A percentile compares a stretch with the other conserved stretches of the same genome.
These are phyloP conservation scores for Ceyx melanurus DNA, from an alignment of 2,113 vertebrate genomes.

Conservation along the genomic window DNA sequence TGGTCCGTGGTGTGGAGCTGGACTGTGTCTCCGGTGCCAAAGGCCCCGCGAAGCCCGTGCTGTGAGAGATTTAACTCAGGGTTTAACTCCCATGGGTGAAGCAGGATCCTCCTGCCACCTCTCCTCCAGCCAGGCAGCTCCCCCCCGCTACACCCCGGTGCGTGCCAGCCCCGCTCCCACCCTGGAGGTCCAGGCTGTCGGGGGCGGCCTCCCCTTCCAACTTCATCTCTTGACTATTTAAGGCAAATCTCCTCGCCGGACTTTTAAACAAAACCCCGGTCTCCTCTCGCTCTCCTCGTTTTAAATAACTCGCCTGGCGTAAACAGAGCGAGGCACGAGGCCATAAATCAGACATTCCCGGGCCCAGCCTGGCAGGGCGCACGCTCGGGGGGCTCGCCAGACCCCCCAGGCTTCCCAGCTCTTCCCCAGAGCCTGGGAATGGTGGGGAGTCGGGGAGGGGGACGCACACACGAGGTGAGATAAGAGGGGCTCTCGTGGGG, in stretches of 20 bases:
- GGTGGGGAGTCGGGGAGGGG: neutral
- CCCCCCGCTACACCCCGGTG: neutral
- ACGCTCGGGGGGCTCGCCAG: neutral
- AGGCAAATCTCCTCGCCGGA: conserved; percentile 70
- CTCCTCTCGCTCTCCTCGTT: conserved; percentile 55
- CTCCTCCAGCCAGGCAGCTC: neutral
- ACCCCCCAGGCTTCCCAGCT: neutral
- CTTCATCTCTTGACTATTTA: conserved; percentile 75
- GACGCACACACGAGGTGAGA: neutral
- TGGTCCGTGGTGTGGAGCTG: accelerated
- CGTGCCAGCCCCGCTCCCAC: neutral
- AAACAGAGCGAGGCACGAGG: conserved; percentile 60
- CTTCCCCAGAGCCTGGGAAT: accelerated
- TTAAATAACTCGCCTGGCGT: conserved; percentile 71
- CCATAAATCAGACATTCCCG: conserved; percentile 71
- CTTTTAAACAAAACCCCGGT: conserved; percentile 72
- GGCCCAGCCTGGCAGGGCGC: neutral
- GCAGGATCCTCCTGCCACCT: neutral
- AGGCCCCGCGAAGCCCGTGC: accelerated
- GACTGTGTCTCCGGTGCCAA: accelerated
- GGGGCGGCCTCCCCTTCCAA: conserved; percentile 29
- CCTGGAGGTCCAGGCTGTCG: conserved; percentile 6
- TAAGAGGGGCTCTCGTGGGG: neutral
- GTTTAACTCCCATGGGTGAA: neutral
- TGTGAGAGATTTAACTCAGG: accelerated